Conservation (phyloP, 2,113 vertebrate genomes). For the Rhizomys pruinosus region DNA sequence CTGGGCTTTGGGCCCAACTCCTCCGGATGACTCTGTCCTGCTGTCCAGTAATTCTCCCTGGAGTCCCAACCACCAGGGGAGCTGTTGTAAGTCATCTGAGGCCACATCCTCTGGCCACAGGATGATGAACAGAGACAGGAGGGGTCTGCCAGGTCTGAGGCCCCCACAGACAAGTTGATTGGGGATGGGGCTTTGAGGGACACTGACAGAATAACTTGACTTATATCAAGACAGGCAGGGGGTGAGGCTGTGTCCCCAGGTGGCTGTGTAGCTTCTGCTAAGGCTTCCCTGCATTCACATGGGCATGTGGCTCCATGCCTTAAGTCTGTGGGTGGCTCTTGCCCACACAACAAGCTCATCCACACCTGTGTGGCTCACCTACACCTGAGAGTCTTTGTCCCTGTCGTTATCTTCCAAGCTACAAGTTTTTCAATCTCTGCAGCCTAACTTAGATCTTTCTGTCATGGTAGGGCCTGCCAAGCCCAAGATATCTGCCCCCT, state of each 20-base stretch:
- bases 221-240: background rate
- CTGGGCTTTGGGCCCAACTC: background rate
- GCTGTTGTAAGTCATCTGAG: background rate
- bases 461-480: background rate
- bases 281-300: background rate
- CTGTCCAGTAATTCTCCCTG: background rate
- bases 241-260: background rate
- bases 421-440: background rate
- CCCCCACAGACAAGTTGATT: background rate
- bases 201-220: background rate
- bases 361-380: background rate
- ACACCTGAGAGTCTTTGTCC: background rate
- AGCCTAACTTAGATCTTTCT: fast-evolving
- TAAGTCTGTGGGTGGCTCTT: background rate
- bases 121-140: background rate
- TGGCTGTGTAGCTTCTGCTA: background rate
- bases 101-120: background rate
- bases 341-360: background rate
- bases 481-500: fast-evolving
- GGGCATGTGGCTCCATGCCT: fast-evolving
- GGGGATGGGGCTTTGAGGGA: background rate
- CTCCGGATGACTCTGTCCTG: background rate
- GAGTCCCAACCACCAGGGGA: background rate
- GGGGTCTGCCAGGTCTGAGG: background rate
- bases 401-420: fast-evolving